These are phyloP conservation scores for Berghia stephanieae DNA, from an alignment of 1,140 invertebrate species.

Conservation along the genomic window DNA sequence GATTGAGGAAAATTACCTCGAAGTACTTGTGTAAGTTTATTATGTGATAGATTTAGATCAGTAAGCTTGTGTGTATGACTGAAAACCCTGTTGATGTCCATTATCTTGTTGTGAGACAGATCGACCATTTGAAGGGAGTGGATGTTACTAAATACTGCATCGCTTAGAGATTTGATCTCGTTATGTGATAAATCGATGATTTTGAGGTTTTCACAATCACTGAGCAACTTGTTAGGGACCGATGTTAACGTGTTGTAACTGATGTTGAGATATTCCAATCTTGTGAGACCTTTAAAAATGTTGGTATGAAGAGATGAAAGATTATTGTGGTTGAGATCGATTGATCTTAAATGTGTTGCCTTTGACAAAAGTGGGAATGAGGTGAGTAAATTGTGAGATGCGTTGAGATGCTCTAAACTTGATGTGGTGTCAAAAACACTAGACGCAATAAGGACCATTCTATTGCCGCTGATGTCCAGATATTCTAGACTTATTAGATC, in stretches of 20 bases:
- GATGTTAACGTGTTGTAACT: constrained; percentile 29
- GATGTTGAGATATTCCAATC: constrained; percentile 26
- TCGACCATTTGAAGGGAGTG: constrained; percentile 25
- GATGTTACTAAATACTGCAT: constrained; percentile 20
- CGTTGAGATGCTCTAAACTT: constrained; percentile 23
- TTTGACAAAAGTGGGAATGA: not conserved
- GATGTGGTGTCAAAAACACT: not conserved
- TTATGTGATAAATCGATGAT: constrained; percentile 37
- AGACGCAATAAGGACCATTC: not conserved
- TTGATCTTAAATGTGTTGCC: not conserved
- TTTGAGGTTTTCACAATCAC: constrained; percentile 31
- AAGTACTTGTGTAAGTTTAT: constrained; percentile 33
- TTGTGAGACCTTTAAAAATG: constrained; percentile 30
- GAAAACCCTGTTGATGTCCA: constrained; percentile 30
- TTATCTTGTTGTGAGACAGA: constrained; percentile 41
- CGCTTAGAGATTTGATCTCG: constrained; percentile 21
- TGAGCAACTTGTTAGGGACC: constrained; percentile 22
- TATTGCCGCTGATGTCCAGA: constrained; percentile 30
- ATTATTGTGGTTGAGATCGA: constrained; percentile 34
- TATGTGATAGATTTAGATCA: constrained; percentile 35
- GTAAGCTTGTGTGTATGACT: constrained; percentile 31
- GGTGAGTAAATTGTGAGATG: constrained; percentile 31
- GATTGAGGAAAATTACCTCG: constrained; percentile 35
- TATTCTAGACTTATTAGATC: constrained; percentile 17
- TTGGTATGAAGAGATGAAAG: constrained; percentile 16